phyloP scores from a whole-genome alignment of 2,113 vertebrate species.

The Marmota monax region DNA sequence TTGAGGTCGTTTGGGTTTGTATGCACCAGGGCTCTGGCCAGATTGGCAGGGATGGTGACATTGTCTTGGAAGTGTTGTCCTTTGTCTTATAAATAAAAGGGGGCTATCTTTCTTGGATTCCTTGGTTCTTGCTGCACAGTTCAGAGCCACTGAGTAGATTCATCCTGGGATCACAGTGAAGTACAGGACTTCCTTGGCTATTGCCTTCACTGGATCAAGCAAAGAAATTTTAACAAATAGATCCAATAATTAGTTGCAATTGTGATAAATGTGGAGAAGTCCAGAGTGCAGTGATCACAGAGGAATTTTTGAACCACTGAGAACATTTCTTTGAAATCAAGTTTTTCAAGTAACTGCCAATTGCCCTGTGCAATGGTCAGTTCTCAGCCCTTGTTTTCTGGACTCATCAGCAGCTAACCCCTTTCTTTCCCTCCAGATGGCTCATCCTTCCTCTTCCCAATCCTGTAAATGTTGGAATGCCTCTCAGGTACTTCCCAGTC shows the following conservation, averaged over 20 bases:
- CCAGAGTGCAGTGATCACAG: background rate
- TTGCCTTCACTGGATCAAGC: rapidly evolving
- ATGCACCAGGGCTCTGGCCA: background rate
- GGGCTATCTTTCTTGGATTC: background rate
- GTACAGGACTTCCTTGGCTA: too few species aligned
- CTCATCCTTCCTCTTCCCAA: background rate
- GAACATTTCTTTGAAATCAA: background rate
- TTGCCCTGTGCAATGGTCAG: rapidly evolving
- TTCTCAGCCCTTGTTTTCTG: background rate
- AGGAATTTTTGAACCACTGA: too few species aligned
- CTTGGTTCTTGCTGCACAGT: background rate
- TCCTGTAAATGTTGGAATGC: background rate
- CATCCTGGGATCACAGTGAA: background rate
- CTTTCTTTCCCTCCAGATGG: background rate
- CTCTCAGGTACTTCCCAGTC: too few species aligned
- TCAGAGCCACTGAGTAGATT: background rate
- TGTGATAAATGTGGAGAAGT: too few species aligned
- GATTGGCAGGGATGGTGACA: background rate
- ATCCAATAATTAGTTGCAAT: too few species aligned
- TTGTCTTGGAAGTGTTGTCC: background rate
- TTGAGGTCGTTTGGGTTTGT: background rate
- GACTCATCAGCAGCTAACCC: background rate
- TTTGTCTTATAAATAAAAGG: background rate
- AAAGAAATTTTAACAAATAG: background rate
- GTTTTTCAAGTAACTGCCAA: background rate